Base-by-base conservation (phyloP, 2,888 invertebrate species). In the Auanema sp. region DNA sequence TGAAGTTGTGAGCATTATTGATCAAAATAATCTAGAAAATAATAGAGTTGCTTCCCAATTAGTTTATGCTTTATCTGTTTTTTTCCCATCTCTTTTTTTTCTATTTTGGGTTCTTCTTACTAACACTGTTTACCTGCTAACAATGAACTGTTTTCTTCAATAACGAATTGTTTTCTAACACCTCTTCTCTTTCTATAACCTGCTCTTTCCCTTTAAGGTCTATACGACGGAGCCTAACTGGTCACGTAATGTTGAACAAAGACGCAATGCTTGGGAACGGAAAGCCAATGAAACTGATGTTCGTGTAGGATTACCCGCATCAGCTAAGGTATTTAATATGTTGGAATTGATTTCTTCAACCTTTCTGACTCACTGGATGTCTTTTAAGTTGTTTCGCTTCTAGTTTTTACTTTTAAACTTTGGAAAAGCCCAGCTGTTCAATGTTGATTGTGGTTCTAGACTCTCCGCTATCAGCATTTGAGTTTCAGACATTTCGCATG, bases 221-320 rank as follows among this genome's bases (percentile, higher is more conserved):
- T 77, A 75, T 65, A 66, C 66, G 43, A 68, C 68, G 21, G 79
- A 79, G 51, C 81, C 81, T 11, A 79, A 81, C 54, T 81, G 81
- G 81, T 70, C 77, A 25, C 67, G 77, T 1, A 76, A 71, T 44
- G 80, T 80, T 4, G 67, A 76, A 53, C 69, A 78, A 43, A 69
- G 81, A 33, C 72, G 75, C 41, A 65, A 72, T 44, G 77, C 77
- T 11, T 81, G 81, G 81, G 78, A 78, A 53, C 65, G 68, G 40
- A 68, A 73, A 33, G 77, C 79, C n/a, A 72, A 68, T 41, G 73
- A 76, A 51, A 76, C 69, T 0, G 81, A 81, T 47, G 69, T 72
- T 33, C 69, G 67, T 16, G 66, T 81, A 50, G 71, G 74, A 23
- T 68, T 74, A 18, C 80, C 81, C 33, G 69, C 76, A 40, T 68